A percentile compares a stretch with the other conserved stretches of the same genome.
Evolutionary conservation across 2,888 invertebrate species (phyloP).

Genomic region (Caenorhabditis sinica): DNA sequence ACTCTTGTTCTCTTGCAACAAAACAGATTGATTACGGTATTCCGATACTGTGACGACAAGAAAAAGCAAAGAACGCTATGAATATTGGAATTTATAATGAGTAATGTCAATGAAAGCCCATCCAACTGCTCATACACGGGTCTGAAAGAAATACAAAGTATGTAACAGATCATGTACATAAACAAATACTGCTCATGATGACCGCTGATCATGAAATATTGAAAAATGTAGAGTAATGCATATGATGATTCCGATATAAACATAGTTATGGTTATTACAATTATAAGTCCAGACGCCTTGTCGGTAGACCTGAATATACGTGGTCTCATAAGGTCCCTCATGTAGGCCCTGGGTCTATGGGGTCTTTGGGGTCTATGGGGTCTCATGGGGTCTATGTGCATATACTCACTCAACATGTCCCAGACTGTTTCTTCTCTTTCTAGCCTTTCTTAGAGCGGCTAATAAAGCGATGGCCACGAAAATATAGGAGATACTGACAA

Average conservation of each 20-base stretch:
- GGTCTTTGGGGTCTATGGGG: no score
- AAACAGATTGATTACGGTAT: background rate
- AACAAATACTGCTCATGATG: slow-evolving; percentile 5
- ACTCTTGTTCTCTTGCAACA: background rate
- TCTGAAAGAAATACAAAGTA: slow-evolving; percentile 1
- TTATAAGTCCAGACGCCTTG: background rate
- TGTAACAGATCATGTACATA: no score
- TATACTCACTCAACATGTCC: background rate
- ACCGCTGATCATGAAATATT: background rate
- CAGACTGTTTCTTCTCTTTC: background rate
- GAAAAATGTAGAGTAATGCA: background rate
- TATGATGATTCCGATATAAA: slow-evolving; percentile 4
- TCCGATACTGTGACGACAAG: slow-evolving; percentile 5
- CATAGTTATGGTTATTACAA: background rate
- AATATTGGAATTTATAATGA: background rate
- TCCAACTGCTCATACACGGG: background rate
- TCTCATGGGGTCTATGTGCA: no score
- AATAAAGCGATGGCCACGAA: no score
- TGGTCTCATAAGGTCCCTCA: no score
- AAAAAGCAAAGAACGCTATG: background rate
- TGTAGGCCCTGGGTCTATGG: background rate
- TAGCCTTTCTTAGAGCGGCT: no score
- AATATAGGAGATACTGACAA: background rate
- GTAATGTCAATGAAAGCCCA: background rate
- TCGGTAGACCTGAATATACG: background rate